Evolutionary conservation across 2,113 vertebrate genomes (phyloP).

Genomic region (Ammospiza caudacuta): DNA sequence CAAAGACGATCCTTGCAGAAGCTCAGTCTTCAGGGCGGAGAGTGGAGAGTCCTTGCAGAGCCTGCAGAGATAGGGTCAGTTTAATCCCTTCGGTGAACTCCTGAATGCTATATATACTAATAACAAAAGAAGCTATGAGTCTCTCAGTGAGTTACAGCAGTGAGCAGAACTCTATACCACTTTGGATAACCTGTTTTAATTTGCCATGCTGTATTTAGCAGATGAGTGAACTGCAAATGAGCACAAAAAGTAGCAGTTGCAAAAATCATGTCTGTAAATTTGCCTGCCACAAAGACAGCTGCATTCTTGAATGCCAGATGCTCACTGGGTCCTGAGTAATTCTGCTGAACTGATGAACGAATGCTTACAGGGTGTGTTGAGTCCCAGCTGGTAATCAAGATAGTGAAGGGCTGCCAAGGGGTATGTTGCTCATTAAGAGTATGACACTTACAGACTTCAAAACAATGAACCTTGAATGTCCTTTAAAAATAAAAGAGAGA

Average conservation of each 20-base stretch:
- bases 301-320: background rate
- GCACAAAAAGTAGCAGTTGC: background rate
- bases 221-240: background rate
- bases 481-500: background rate
- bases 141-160: background rate
- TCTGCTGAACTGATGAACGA: slow-evolving; percentile 20
- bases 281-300: background rate
- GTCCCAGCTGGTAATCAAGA: background rate
- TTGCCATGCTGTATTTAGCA: background rate
- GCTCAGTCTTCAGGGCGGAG: background rate
- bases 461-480: background rate
- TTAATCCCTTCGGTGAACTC: background rate
- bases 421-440: background rate
- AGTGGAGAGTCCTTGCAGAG: background rate
- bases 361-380: background rate
- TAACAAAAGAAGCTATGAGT: background rate
- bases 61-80: background rate
- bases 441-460: background rate
- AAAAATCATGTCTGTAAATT: background rate
- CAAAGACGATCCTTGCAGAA: background rate
- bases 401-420: background rate
- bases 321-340: background rate
- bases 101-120: background rate
- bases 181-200: background rate
- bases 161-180: background rate